Conservation (phyloP, 2,113 vertebrate genomes). For the Puffinus mauretanicus region DNA sequence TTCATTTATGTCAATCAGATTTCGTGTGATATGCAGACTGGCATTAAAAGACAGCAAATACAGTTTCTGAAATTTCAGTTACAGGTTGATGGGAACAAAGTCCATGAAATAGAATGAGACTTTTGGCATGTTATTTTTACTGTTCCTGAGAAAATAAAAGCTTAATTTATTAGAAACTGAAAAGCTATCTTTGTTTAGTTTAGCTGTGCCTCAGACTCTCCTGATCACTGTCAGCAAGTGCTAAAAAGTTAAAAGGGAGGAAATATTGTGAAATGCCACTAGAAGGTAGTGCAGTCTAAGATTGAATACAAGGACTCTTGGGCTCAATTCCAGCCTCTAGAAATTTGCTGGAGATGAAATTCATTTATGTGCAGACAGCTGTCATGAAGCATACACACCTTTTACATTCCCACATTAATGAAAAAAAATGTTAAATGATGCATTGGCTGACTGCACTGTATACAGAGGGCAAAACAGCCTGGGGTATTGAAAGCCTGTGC, state of each 20-base stretch:
- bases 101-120: background rate
- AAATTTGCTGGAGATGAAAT: background rate
- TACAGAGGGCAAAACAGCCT: background rate
- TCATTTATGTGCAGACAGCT: background rate
- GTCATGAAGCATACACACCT: background rate
- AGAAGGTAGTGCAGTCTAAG: background rate
- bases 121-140: background rate
- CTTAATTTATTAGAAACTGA: background rate
- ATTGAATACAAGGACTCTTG: background rate
- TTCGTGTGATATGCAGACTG: background rate
- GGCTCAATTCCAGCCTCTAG: background rate
- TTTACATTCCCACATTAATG: background rate
- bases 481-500: too few relatives aligned
- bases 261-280: background rate
- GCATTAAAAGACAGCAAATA: background rate
- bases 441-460: background rate
- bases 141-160: background rate
- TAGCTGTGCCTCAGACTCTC: background rate
- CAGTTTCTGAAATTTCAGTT: background rate
- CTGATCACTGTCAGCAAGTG: background rate
- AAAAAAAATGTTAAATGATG: background rate
- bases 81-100: background rate
- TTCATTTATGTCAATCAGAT: background rate
- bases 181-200: background rate
- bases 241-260: background rate